A percentile compares a stretch with the other conserved stretches of the same genome.
Conservation (phyloP, 2,113 vertebrate genomes). For the Benitochromis conjunctus region DNA sequence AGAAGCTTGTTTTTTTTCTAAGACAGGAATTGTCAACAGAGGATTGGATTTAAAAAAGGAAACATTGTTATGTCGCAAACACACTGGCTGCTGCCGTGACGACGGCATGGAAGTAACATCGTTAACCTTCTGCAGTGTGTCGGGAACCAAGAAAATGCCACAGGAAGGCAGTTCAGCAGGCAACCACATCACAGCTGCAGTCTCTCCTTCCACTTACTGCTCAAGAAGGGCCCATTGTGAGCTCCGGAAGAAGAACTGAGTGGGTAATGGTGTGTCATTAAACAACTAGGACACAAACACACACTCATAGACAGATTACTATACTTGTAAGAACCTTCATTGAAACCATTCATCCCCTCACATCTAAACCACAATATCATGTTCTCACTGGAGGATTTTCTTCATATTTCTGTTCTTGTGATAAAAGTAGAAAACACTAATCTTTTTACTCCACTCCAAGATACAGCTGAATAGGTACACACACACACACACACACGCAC, state of each 20-base stretch:
- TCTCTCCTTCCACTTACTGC: neutral
- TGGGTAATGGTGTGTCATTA: neutral
- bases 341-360: neutral
- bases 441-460: neutral
- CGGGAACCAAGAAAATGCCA: neutral
- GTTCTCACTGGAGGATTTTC: neutral
- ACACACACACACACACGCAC: neutral
- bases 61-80: neutral
- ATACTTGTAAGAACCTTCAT: neutral
- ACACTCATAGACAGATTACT: neutral
- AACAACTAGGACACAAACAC: neutral
- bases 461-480: neutral
- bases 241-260: neutral
- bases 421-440: neutral
- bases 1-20: neutral
- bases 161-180: slow-evolving; percentile 5
- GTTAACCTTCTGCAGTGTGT: slow-evolving; percentile 5
- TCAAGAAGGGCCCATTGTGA: neutral
- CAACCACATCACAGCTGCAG: slow-evolving; percentile 4
- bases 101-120: neutral
- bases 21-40: neutral
- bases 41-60: neutral
- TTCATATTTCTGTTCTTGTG: neutral
- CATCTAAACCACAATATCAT: neutral
- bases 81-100: neutral